A percentile compares a stretch with the other conserved stretches of the same genome.
Evolutionary conservation across 2,888 invertebrate genomes (phyloP).

Genomic region (Laothoe populi): DNA sequence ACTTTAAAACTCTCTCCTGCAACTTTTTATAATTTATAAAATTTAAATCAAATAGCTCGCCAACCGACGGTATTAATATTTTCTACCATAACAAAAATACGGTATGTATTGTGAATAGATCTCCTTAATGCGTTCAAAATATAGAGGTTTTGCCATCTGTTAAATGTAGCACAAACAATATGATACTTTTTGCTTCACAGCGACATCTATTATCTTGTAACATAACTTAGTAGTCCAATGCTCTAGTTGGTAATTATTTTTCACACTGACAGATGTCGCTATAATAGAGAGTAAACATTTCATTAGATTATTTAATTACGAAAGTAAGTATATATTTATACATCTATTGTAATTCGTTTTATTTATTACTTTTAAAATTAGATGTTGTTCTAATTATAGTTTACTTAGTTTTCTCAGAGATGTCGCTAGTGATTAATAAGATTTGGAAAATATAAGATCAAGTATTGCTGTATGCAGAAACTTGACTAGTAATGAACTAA

Average conservation of each 20-base stretch:
- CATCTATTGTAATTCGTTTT: no score
- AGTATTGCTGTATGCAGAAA: background rate
- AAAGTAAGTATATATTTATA: no score
- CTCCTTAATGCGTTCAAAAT: no score
- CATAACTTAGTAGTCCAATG: background rate
- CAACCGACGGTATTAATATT: no score
- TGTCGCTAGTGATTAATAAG: background rate
- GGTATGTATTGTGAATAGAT: no score
- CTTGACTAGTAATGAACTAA: background rate
- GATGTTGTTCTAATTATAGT: background rate
- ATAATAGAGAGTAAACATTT: background rate
- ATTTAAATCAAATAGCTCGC: no score
- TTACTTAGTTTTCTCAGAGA: background rate
- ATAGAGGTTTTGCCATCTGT: conserved; percentile 15
- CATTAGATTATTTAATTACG: background rate
- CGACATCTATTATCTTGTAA: background rate
- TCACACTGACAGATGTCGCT: background rate
- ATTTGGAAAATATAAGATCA: background rate
- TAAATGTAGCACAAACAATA: background rate
- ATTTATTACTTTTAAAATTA: no score
- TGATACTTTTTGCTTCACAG: background rate
- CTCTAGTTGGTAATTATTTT: no score
- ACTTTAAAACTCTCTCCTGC: no score
- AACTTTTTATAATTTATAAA: no score
- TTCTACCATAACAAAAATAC: no score